phyloP scores from a whole-genome alignment of 2,888 invertebrate species.

The Drosophila mulleri region DNA sequence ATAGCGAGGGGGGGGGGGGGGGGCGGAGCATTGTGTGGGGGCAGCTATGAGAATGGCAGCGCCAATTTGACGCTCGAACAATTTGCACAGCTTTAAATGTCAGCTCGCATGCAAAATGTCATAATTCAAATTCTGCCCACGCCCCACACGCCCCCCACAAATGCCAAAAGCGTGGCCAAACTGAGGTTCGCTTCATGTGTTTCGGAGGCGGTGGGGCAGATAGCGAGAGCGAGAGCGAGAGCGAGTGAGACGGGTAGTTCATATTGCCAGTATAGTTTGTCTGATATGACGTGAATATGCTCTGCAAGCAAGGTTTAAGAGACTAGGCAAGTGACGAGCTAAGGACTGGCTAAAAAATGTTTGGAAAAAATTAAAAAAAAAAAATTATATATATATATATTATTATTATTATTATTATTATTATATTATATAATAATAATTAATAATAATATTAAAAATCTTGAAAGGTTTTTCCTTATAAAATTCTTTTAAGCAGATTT shows the following conservation, averaged over 20 bases:
- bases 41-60: slow-evolving; percentile 54
- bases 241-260: background rate
- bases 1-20: background rate
- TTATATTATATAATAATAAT: too few species aligned
- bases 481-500: too few species aligned
- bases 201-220: background rate
- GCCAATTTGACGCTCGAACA: slow-evolving; percentile 80
- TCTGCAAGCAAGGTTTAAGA: slow-evolving; percentile 11
- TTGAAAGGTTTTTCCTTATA: too few species aligned
- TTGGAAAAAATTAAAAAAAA: background rate
- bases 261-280: background rate
- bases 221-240: background rate
- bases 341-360: background rate
- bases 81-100: slow-evolving; percentile 81
- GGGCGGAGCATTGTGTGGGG: background rate
- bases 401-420: too few species aligned
- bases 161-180: slow-evolving; percentile 45
- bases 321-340: background rate
- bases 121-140: slow-evolving; percentile 65
- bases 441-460: too few species aligned
- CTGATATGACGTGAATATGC: slow-evolving; percentile 15
- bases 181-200: slow-evolving; percentile 14
- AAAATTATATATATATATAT: too few species aligned
- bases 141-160: background rate
- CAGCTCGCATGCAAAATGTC: slow-evolving; percentile 78